Conservation (phyloP, 2,113 vertebrate genomes). For the Sula dactylatra region DNA sequence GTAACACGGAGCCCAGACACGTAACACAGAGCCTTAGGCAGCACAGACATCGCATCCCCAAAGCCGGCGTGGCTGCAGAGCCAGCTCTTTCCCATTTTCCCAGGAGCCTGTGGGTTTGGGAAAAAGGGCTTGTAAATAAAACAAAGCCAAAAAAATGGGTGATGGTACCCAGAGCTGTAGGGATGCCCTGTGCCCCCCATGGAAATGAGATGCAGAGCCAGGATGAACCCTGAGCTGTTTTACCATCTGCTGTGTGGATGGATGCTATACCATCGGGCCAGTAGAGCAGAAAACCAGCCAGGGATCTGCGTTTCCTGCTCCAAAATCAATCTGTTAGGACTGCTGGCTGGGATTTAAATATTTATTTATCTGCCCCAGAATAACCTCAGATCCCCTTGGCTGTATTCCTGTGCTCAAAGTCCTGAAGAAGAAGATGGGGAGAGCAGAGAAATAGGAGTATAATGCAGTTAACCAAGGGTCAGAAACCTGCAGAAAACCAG, state of each 20-base stretch:
- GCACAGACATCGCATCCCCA: neutral
- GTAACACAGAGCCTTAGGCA: neutral
- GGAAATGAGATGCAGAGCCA: neutral
- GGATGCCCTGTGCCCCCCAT: neutral
- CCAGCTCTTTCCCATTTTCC: neutral
- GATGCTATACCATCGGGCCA: neutral
- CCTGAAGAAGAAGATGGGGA: neutral
- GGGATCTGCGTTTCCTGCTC: accelerated
- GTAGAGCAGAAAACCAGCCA: neutral
- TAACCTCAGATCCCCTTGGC: neutral
- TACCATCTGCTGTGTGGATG: neutral
- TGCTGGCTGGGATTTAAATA: neutral
- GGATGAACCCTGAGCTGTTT: too few species aligned
- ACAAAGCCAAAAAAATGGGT: neutral
- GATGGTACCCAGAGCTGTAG: neutral
- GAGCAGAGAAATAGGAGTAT: neutral
- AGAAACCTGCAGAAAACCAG: neutral
- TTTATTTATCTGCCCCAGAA: neutral
- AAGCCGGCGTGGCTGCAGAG: neutral
- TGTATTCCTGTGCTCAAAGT: neutral
- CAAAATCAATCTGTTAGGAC: neutral
- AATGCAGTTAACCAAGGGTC: neutral
- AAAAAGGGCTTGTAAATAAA: neutral
- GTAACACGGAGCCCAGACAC: neutral
- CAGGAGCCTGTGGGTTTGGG: neutral